phyloP scores from a whole-genome alignment of 2,113 vertebrate species.

The Oenanthe melanoleuca region DNA sequence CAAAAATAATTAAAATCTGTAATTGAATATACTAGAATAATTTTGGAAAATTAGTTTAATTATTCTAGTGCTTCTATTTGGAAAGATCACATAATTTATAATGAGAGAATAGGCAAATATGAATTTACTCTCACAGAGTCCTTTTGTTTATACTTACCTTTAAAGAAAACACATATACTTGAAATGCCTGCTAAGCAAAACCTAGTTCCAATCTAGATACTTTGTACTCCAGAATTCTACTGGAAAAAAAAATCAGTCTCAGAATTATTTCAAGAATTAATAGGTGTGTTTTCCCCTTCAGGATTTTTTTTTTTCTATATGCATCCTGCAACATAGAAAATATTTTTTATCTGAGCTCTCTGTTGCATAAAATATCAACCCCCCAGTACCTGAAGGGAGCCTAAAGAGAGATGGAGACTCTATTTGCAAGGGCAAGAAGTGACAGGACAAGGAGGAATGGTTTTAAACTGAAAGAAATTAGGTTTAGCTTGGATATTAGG shows the following conservation, averaged over 20 bases:
- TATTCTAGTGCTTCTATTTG: constrained; percentile 75
- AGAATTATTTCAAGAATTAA: background rate
- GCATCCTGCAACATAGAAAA: background rate
- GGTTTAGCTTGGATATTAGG: background rate
- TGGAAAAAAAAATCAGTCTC: background rate
- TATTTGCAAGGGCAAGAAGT: background rate
- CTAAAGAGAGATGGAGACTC: background rate
- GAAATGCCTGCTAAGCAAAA: background rate
- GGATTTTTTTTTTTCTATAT: background rate
- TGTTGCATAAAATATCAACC: background rate
- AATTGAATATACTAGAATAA: constrained; percentile 82
- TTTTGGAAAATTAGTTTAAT: constrained; percentile 79
- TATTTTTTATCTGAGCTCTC: background rate
- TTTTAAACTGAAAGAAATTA: background rate
- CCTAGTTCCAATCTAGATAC: background rate
- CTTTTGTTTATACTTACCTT: constrained; percentile 12
- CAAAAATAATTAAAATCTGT: constrained; percentile 80
- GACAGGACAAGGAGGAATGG: background rate
- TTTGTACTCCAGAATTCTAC: background rate
- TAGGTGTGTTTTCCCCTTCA: background rate
- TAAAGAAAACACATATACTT: background rate
- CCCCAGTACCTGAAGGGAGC: background rate
- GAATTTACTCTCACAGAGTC: background rate
- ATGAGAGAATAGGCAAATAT: constrained; percentile 61
- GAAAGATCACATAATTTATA: constrained; percentile 72